Evolutionary conservation across 2,888 invertebrate genomes (phyloP).

Genomic region (Chrysolina oricalcia): DNA sequence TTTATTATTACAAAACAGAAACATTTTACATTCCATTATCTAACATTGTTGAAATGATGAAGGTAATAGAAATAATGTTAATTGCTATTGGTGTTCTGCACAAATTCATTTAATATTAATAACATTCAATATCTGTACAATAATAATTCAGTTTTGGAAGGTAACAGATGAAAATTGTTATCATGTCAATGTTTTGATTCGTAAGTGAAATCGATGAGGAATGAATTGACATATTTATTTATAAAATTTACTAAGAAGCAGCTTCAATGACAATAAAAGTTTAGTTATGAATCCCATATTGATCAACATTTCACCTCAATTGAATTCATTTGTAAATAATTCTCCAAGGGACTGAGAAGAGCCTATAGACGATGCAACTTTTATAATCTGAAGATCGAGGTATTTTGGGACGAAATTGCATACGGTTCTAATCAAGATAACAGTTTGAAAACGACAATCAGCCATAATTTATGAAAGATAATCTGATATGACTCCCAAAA

Average conservation of each 20-base stretch:
- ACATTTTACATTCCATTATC: conserved; percentile 67
- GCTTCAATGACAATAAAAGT: neutral
- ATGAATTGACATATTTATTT: conserved; percentile 13
- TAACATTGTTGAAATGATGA: conserved; percentile 64
- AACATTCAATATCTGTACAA: conserved; percentile 64
- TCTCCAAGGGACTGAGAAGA: too few relatives aligned
- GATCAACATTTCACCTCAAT: neutral
- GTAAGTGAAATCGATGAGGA: conserved; percentile 3
- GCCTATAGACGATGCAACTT: too few relatives aligned
- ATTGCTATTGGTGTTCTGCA: conserved; percentile 71
- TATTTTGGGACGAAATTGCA: too few relatives aligned
- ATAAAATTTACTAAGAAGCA: conserved; percentile 4
- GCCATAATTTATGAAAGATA: too few relatives aligned
- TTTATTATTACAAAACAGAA: conserved; percentile 65
- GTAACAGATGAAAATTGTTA: conserved; percentile 34
- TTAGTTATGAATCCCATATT: neutral
- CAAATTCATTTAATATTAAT: conserved; percentile 67
- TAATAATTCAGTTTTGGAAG: conserved; percentile 47
- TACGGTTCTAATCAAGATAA: too few relatives aligned
- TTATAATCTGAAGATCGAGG: too few relatives aligned
- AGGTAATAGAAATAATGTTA: conserved; percentile 23
- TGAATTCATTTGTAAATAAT: too few relatives aligned
- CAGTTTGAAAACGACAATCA: too few relatives aligned
- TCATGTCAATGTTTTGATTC: neutral
- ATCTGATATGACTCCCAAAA: too few relatives aligned